phyloP scores from a whole-genome alignment of 2,888 invertebrate species.

The Coleophora deauratella region DNA sequence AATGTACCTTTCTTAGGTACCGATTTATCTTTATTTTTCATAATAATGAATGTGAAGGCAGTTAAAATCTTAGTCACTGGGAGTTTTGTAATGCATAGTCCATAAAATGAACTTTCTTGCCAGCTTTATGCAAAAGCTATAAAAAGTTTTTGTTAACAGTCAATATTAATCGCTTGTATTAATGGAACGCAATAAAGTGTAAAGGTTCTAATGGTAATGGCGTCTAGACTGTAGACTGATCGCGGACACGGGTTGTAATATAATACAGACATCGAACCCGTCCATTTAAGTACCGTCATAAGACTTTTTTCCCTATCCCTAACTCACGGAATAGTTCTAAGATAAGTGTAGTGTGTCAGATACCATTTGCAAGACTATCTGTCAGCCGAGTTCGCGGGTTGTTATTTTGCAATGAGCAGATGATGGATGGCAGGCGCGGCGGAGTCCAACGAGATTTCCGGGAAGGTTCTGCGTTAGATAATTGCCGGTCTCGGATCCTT shows the following conservation, averaged over 20 bases:
- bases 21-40: constrained; percentile 8
- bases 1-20: constrained; percentile 35
- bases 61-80: no score
- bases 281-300: no score
- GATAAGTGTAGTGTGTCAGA: constrained; percentile 3
- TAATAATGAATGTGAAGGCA: no score
- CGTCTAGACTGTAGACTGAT: no score
- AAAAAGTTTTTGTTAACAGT: not conserved
- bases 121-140: constrained; percentile 17
- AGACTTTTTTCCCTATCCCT: no score
- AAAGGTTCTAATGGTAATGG: no score
- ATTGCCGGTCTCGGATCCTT: constrained; percentile 41
- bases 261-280: no score
- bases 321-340: not conserved
- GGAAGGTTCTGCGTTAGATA: constrained; percentile 51
- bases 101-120: constrained; percentile 17
- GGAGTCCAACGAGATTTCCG: constrained; percentile 37
- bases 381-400: constrained; percentile 5
- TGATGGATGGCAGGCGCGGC: constrained; percentile 25
- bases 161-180: no score
- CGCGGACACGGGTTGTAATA: no score
- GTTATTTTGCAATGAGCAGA: constrained; percentile 15
- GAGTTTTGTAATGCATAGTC: no score
- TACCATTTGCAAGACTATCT: constrained; percentile 10
- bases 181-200: no score